Evolutionary conservation across 2,797 vertebrate genomes (phyloP), one percentile per base, ranked within the genome.

Genomic region (Platyrinchus mystaceus): DNA sequence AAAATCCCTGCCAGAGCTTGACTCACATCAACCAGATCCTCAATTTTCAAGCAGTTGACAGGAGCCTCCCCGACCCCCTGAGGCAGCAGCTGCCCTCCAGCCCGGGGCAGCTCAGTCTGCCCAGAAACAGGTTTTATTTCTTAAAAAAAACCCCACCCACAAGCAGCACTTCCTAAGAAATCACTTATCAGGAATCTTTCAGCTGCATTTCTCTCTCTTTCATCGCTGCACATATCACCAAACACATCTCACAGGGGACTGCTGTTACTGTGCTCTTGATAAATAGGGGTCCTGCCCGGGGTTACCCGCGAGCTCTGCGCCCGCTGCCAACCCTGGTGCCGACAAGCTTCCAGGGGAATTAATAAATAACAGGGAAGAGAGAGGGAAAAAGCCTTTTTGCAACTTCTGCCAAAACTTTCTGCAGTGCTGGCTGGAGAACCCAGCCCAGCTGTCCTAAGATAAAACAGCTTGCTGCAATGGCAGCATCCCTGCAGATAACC

Each of bases 281-380:
- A 73, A 90, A 90, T 43, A 34, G 19, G 59, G 84, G 77, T 87
- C 88, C 80, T 91, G 93, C 81, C 74, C 50, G 1, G 75, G 88
- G 90, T 90, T 41, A 81, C 77, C n/a, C 34, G 2, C 1, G 1
- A 55, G 77, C 80, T 68, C 80, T 0, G 6, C 0, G 12, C 63
- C 80, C 2, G 27, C 89, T 89, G 92, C 88, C 87, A 81, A 4
- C 58, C 64, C 92, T 81, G 69, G 64, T 83, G 88, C 76, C 3
- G 5, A 80, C 86, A 84, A 17, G 66, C 76, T 94, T 91, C 47
- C 94, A 90, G 74, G 69, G 85, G 89, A 86, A 71, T 78, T 90
- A 67, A 91, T 91, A 95, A 92, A 90, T 64, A 93, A 81, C 85
- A 78, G 15, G 10, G n/a, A 19, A 91, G 58, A 78, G 53, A 83